Evolutionary conservation across 2,797 vertebrate genomes (phyloP).

Genomic region (Malurus leucopterus): DNA sequence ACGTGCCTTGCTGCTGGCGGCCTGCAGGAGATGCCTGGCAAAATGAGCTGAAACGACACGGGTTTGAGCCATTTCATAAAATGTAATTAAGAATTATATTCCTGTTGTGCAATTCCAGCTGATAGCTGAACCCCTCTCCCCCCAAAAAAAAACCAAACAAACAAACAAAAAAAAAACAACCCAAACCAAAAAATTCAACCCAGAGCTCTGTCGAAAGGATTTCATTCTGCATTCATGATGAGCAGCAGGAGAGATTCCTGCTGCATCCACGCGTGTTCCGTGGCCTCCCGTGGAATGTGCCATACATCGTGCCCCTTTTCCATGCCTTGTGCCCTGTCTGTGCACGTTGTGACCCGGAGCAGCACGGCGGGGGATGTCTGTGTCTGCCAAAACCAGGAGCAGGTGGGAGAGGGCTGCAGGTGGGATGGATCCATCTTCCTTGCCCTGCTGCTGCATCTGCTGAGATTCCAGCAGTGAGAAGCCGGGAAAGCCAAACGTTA

Average conservation of each 20-base stretch:
- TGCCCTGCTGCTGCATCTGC: accelerated
- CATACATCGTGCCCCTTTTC: accelerated
- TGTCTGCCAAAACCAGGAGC: accelerated
- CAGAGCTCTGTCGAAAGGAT: background rate
- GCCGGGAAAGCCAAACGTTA: background rate
- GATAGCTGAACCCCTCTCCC: background rate
- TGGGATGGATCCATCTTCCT: background rate
- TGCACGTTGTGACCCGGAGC: accelerated
- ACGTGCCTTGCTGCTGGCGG: background rate
- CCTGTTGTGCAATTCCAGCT: background rate
- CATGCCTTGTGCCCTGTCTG: accelerated
- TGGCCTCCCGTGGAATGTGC: background rate
- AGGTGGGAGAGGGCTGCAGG: background rate
- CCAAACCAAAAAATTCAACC: accelerated
- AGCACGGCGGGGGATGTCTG: accelerated
- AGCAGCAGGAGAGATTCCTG: background rate
- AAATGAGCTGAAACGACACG: background rate
- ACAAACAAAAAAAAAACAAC: background rate
- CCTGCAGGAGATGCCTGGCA: background rate
- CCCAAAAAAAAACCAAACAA: too few relatives aligned
- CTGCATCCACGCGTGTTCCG: accelerated
- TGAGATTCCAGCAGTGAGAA: background rate
- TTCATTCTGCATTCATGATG: background rate
- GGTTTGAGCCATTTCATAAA: constrained; percentile 22
- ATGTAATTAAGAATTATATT: background rate